Evolutionary conservation across 1,140 invertebrate species (phyloP), one percentile per base, ranked within the genome.

Genomic region (Diachasma alloeum): DNA sequence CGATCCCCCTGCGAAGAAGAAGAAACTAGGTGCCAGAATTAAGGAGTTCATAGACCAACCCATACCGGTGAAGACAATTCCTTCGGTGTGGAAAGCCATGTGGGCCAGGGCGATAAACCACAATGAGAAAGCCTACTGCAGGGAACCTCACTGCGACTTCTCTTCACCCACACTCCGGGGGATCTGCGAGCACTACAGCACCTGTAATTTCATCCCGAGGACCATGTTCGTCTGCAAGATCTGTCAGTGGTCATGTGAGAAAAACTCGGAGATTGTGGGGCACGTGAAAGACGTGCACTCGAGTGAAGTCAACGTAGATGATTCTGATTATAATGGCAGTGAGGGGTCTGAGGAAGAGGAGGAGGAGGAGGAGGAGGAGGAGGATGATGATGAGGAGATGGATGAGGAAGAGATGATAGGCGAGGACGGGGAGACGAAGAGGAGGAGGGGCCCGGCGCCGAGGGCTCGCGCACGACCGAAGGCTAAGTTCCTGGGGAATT

Each of bases 171-270:
- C 81, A 8, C 56, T 85, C 0, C 79, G 86, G 15, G 80, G 71
- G 6, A 89, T 90, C 15, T 80, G 76, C 9, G 70, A 85, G 5
- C 89, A 90, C 81, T 83, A 80, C 74, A 31, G 72, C 26, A 53
- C 66, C 1, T 90, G 88, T 76, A 85, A 86, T 19, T 88, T 88
- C 15, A 82, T 46, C 15, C 83, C 87, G 3, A 74, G 4, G 0
- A 11, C 10, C n/a, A 42, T 46, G 39, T 89, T 79, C 71, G 11
- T 76, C 0, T 90, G 89, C 75, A 87, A 83, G 78, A 81, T 87
- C 39, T 90, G 89, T 53, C 81, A 84, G 31, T 86, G 82, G 74
- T 59, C 77, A 31, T 78, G 81, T 19, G 42, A 66, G 39, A 26
- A 26, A 9, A 67, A 87, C 31, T 56, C 80, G 6, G 81, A 86